Conservation (phyloP, 2,888 invertebrate species). For the Euplagia quadripunctaria region DNA sequence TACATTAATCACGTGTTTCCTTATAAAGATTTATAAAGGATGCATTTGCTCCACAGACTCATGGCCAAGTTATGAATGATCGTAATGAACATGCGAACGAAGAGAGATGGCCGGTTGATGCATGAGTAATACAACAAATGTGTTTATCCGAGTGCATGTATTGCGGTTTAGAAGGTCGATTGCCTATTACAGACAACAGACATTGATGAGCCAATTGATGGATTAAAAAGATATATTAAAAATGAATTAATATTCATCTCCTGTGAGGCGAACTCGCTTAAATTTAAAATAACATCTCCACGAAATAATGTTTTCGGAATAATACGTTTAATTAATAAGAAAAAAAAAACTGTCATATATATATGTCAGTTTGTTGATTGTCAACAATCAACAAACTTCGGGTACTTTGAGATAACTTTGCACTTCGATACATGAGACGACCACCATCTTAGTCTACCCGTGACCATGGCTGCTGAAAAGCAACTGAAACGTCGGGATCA, state of each 20-base stretch:
- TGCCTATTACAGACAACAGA: constrained; percentile 10
- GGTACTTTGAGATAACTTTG: no score
- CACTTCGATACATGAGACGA: no score
- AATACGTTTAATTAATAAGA: no score
- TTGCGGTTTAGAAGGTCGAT: constrained; percentile 18
- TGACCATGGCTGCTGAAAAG: no score
- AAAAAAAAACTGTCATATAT: no score
- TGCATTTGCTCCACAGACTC: constrained; percentile 8
- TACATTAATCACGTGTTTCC: constrained; percentile 18
- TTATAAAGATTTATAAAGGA: constrained; percentile 13
- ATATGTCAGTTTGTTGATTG: no score
- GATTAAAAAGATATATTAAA: not conserved
- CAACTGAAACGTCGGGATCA: no score
- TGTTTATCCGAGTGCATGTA: not conserved
- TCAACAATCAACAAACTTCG: no score
- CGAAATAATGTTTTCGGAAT: no score
- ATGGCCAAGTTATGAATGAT: constrained; percentile 20
- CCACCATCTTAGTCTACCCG: no score
- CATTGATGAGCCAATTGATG: constrained; percentile 5
- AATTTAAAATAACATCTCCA: no score
- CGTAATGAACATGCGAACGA: constrained; percentile 11
- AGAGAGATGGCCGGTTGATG: constrained; percentile 14
- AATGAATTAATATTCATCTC: not conserved
- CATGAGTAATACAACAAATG: not conserved
- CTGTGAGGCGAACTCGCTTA: no score